phyloP scores from a whole-genome alignment of 2,113 vertebrate genomes.

The Edolisoma coerulescens region DNA sequence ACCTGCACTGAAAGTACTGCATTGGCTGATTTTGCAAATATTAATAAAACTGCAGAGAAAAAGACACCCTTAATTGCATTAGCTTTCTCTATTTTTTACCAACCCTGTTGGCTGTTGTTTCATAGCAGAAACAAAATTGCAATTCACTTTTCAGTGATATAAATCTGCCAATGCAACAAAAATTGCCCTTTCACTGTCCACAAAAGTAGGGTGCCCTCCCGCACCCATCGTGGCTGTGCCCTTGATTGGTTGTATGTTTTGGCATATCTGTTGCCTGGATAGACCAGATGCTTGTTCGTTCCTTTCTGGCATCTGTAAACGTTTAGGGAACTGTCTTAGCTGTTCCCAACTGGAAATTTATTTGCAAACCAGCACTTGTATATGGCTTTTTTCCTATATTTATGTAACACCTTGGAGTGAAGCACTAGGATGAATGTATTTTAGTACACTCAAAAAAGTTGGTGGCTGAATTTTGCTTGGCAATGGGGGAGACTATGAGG shows the following conservation, averaged over 20 bases:
- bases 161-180: background rate
- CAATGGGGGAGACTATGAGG: background rate
- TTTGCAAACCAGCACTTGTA: background rate
- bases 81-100: background rate
- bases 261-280: background rate
- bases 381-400: background rate
- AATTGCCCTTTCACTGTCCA: background rate
- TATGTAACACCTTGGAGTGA: background rate
- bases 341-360: background rate
- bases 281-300: background rate
- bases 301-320: background rate
- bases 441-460: background rate
- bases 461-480: background rate
- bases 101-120: background rate
- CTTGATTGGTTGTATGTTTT: background rate
- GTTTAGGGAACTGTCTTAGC: background rate
- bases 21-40: background rate
- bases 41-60: background rate
- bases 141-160: background rate
- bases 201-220: background rate
- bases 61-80: background rate
- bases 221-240: fast-evolving
- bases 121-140: background rate
- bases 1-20: background rate
- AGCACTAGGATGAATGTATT: background rate